Percentiles rank a stretch among this genome's conserved stretches.
phyloP scores from a whole-genome alignment of 37 sponge, comb jelly and placozoan species.

The Halichondria panicea region DNA sequence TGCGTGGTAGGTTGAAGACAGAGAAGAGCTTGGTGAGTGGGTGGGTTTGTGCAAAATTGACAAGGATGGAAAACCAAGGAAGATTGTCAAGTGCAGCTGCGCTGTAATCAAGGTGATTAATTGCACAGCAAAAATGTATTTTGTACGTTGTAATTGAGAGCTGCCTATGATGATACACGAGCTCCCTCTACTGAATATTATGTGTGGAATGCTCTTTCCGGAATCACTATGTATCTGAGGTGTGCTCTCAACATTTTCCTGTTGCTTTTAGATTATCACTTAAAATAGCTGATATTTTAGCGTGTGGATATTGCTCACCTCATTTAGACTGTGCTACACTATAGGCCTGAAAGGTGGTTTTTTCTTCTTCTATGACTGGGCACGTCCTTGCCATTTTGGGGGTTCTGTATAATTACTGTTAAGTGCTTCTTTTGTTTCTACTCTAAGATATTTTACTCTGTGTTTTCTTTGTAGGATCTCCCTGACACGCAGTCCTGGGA shows the following conservation, averaged over 20 bases:
- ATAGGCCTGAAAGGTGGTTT: no score
- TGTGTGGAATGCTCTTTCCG: constrained; percentile 30
- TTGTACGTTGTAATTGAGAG: not conserved
- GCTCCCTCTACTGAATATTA: constrained; percentile 66
- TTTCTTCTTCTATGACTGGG: not conserved
- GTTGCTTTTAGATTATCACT: not conserved
- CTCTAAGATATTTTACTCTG: not conserved
- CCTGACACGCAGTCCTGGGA: constrained; percentile 75
- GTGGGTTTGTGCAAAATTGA: constrained; percentile 98
- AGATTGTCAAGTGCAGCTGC: constrained; percentile 98
- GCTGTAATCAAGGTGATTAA: constrained; percentile 87
- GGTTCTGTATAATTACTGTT: not conserved
- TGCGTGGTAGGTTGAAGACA: constrained; percentile 80
- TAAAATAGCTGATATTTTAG: not conserved
- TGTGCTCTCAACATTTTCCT: not conserved
- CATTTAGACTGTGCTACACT: no score
- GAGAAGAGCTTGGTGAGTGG: constrained; percentile 97
- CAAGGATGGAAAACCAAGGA: constrained; percentile 96
- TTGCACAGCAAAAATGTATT: not conserved
- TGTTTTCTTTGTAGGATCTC: constrained; percentile 50
- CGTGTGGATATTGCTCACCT: no score
- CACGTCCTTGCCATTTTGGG: not conserved
- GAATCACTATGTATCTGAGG: constrained; percentile 25
- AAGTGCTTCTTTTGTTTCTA: not conserved
- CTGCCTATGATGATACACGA: constrained; percentile 22